Evolutionary conservation across 2,888 invertebrate species (phyloP), one percentile per base, ranked within the genome.

Genomic region (Willowsia nigromaculata): DNA sequence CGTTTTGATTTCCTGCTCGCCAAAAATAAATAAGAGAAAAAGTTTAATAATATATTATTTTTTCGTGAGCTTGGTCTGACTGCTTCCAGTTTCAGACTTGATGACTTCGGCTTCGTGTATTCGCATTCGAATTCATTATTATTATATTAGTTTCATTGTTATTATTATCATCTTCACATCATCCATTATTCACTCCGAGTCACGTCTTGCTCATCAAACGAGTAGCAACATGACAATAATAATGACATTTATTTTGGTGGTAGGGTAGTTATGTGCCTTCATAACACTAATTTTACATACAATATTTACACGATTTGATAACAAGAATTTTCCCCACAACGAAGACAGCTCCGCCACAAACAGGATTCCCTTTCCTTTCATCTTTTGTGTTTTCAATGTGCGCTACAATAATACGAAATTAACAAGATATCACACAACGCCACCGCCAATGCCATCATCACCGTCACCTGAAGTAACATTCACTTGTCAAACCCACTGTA

Each of bases 201-300:
- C 59, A 59, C 59, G 59, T 59, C 59, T 59, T 59, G 59, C 25
- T 59, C 59, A 25, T 59, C 59, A 59, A 59, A 59, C 25, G 50
- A 50, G 50, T 50, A n/a, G 18, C 18, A n/a, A 50, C 50, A 50
- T 59, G 59, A 13, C 59, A 59, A 59, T 59, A 56, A 56, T 56
- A 59, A 59, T 59, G 59, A 59, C 59, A 59, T 59, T 59, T 59
- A 59, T 59, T 59, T 59, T 27, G 22, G 11, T 25, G 27, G 22
- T 13, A 27, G 9, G 18, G n/a, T n/a, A n/a, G n/a, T n/a, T 50
- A 50, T 27, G 9, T 25, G 18, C 15, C 18, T 15, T n/a, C 5
- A 50, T 50, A 1, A 13, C 4, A 1, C 43, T 43, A 3, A 0
- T 7, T 1, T 11, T 1, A 22, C 0, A 59, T 25, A 15, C 2